These are phyloP conservation scores for Lochmaea capreae DNA, from an alignment of 2,888 invertebrate genomes.

Conservation along the genomic window DNA sequence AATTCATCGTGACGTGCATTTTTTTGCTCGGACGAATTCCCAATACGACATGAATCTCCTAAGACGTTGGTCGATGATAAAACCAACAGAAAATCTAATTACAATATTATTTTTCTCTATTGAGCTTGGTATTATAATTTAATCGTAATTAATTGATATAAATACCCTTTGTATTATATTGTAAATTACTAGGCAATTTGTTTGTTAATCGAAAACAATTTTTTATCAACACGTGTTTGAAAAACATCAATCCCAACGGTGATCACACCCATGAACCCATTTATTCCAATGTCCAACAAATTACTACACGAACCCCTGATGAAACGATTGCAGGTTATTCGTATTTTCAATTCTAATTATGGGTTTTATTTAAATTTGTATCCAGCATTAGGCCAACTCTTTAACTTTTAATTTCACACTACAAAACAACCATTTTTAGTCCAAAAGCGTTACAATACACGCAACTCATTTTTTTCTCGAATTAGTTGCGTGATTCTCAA, in stretches of 20 bases:
- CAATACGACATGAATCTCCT: constrained; percentile 12
- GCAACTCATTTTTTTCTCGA: neutral
- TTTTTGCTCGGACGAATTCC: constrained; percentile 18
- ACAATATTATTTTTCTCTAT: no score
- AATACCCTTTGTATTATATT: neutral
- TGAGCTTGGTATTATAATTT: no score
- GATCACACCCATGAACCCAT: constrained; percentile 26
- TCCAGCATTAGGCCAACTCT: constrained; percentile 36
- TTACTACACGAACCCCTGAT: constrained; percentile 21
- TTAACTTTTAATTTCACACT: neutral
- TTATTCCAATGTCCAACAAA: constrained; percentile 25
- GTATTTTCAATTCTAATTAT: constrained; percentile 48
- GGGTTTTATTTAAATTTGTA: constrained; percentile 53
- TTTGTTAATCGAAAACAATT: constrained; percentile 6
- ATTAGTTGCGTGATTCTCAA: no score
- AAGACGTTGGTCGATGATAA: neutral
- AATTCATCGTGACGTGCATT: constrained; percentile 46
- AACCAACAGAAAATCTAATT: neutral
- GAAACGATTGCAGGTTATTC: constrained; percentile 34
- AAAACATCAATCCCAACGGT: constrained; percentile 24
- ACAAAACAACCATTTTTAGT: no score
- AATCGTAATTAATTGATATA: no score
- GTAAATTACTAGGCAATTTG: neutral
- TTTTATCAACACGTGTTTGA: constrained; percentile 18
- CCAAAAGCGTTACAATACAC: neutral